Conservation (phyloP, 35 echinoderm and acorn worm genomes). For the Hemicentrotus pulcherrimus region DNA sequence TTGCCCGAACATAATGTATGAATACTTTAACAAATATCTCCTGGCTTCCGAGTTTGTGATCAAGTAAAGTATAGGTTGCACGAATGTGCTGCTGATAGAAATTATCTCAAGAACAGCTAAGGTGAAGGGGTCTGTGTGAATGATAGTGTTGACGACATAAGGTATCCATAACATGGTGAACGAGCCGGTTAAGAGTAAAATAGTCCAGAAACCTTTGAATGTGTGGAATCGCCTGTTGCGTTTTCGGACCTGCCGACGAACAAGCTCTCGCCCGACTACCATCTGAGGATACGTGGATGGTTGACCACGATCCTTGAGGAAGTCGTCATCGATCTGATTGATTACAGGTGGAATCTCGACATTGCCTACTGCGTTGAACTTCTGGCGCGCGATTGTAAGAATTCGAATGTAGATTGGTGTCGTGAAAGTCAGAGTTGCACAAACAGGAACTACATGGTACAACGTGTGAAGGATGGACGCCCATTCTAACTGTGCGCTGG, state of each 20-base stretch:
- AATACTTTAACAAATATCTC: too few relatives aligned
- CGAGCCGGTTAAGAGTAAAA: not conserved
- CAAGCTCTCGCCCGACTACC: not conserved
- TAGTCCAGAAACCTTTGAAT: not conserved
- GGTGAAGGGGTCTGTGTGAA: too few relatives aligned
- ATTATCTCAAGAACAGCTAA: too few relatives aligned
- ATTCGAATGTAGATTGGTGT: not conserved
- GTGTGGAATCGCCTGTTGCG: not conserved
- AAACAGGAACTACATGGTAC: not conserved
- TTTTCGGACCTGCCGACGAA: not conserved
- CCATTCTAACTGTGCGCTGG: not conserved
- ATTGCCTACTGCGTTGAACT: not conserved
- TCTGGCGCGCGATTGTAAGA: not conserved
- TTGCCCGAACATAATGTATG: too few relatives aligned
- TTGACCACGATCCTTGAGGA: not conserved
- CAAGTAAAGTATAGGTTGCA: too few relatives aligned
- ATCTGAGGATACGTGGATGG: not conserved
- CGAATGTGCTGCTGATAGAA: too few relatives aligned
- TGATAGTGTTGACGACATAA: not conserved
- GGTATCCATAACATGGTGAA: not conserved
- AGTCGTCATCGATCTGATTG: not conserved
- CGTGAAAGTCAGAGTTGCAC: not conserved
- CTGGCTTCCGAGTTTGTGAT: too few relatives aligned
- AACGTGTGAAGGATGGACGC: not conserved
- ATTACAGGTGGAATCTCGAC: not conserved